Percentiles rank a stretch among this genome's conserved stretches.
Evolutionary conservation across 2,888 invertebrate genomes (phyloP).

Genomic region (Tenthredo scrophulariae): DNA sequence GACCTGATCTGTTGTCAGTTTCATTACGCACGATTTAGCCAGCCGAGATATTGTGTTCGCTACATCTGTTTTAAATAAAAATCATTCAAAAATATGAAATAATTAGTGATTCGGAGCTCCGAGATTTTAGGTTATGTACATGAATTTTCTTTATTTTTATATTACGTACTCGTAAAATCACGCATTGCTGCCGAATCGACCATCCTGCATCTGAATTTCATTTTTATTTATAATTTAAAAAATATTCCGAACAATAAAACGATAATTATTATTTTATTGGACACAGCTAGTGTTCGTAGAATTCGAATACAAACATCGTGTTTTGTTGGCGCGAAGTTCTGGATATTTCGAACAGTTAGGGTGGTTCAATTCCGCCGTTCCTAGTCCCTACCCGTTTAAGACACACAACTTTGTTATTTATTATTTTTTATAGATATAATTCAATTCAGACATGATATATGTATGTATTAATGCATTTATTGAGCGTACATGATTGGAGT

Average conservation of each 20-base stretch:
- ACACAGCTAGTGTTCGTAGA: not conserved
- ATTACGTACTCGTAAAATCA: conserved; percentile 84
- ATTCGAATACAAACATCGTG: not conserved
- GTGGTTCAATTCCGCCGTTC: conserved; percentile 33
- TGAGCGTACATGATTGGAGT: not conserved
- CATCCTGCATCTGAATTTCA: conserved; percentile 88
- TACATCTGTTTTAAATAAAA: conserved; percentile 80
- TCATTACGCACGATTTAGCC: conserved; percentile 87
- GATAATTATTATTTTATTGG: not conserved
- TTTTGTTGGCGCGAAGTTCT: conserved; percentile 14
- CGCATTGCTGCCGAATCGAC: conserved; percentile 84
- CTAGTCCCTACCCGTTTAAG: not conserved
- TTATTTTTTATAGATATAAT: not conserved
- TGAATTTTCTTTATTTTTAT: not conserved
- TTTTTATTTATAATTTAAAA: conserved; percentile 67
- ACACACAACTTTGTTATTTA: not conserved
- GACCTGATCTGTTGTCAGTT: conserved; percentile 84
- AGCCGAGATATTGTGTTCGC: conserved; percentile 88
- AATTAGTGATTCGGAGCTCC: not conserved
- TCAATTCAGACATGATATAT: not conserved
- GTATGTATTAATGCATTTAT: not conserved
- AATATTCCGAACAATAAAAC: not conserved
- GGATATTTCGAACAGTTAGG: not conserved
- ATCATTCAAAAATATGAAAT: conserved; percentile 9
- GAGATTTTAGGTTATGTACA: conserved; percentile 14